phyloP scores from a whole-genome alignment of 2,888 invertebrate genomes.

The Arctia plantaginis region DNA sequence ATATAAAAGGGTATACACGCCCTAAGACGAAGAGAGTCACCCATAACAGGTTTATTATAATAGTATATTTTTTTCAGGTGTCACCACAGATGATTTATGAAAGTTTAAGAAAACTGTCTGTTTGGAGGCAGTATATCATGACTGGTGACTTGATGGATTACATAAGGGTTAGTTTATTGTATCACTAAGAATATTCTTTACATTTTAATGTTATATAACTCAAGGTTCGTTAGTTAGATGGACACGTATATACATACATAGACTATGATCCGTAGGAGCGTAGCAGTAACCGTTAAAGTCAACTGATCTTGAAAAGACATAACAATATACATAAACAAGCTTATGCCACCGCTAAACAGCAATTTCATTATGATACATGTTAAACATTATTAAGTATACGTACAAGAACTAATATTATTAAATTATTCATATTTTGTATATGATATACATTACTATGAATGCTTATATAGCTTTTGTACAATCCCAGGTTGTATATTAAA shows the following conservation, averaged over 20 bases:
- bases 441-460: too few relatives aligned
- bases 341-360: too few relatives aligned
- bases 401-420: too few relatives aligned
- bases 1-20: background rate
- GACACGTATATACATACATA: background rate
- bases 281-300: too few relatives aligned
- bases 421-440: too few relatives aligned
- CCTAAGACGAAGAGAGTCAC: background rate
- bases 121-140: conserved; percentile 62
- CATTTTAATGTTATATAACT: background rate
- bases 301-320: too few relatives aligned
- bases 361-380: too few relatives aligned
- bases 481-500: too few relatives aligned
- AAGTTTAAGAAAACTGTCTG: conserved; percentile 56
- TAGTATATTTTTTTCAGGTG: conserved; percentile 54
- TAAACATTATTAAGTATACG: too few relatives aligned
- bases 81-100: conserved; percentile 74
- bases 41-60: background rate
- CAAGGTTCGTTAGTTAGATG: background rate
- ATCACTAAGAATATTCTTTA: background rate
- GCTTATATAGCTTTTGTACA: too few relatives aligned
- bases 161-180: conserved; percentile 56
- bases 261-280: too few relatives aligned
- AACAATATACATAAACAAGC: too few relatives aligned
- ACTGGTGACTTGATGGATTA: conserved; percentile 54